phyloP scores from a whole-genome alignment of 2,888 invertebrate genomes.

The Lampropteryx suffumata region DNA sequence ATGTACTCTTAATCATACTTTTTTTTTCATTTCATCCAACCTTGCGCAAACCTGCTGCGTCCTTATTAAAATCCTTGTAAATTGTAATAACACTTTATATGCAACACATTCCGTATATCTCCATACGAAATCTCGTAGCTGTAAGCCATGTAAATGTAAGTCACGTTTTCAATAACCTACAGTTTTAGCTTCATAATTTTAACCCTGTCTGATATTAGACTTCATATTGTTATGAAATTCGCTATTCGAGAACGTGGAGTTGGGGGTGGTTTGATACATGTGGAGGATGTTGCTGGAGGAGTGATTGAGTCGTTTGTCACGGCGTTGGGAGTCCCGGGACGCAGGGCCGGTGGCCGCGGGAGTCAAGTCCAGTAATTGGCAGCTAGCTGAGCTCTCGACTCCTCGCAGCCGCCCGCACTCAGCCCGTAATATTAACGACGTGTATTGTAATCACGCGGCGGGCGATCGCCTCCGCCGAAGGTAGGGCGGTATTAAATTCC shows the following conservation, averaged over 20 bases:
- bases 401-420: constrained; percentile 53
- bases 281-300: constrained; percentile 23
- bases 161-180: constrained; percentile 83
- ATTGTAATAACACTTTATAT: constrained; percentile 40
- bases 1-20: constrained; percentile 25
- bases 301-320: constrained; percentile 39
- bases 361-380: constrained; percentile 47
- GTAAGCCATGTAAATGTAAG: constrained; percentile 78
- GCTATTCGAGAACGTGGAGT: constrained; percentile 37
- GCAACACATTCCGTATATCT: constrained; percentile 47
- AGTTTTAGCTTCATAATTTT: constrained; percentile 82
- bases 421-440: constrained; percentile 80
- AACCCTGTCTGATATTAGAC: constrained; percentile 77
- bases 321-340: constrained; percentile 23
- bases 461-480: constrained; percentile 82
- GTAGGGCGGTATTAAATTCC: constrained; percentile 84
- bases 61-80: constrained; percentile 38
- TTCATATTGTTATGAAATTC: constrained; percentile 78
- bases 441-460: constrained; percentile 83
- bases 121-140: constrained; percentile 64
- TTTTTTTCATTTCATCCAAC: constrained; percentile 28
- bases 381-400: constrained; percentile 44
- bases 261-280: constrained; percentile 25
- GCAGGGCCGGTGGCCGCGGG: constrained; percentile 4
- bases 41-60: constrained; percentile 29